Conservation (phyloP, 2,113 vertebrate species). For the Sander lucioperca region DNA sequence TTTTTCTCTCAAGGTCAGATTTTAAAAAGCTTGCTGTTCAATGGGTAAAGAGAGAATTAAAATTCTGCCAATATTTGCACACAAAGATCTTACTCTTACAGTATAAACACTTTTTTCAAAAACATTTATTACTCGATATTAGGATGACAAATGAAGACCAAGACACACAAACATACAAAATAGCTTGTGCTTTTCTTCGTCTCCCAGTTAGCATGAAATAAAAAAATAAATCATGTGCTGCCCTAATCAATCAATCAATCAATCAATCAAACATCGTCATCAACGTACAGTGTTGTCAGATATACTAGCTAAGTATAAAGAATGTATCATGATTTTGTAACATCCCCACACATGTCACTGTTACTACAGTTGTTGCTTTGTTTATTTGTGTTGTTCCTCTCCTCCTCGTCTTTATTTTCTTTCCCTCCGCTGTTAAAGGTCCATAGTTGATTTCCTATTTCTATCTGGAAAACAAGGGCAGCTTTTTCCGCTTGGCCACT, state of each 20-base stretch:
- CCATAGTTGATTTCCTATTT: conserved; percentile 73
- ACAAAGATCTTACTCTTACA: neutral
- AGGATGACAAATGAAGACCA: conserved; percentile 23
- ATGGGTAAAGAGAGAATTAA: too few relatives aligned
- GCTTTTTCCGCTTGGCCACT: conserved; percentile 72
- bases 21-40: too few relatives aligned
- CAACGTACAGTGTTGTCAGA: neutral
- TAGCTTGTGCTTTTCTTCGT: neutral
- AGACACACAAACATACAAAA: too few relatives aligned
- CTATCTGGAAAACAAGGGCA: conserved; percentile 75
- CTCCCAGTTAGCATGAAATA: neutral
- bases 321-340: conserved; percentile 26
- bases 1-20: too few relatives aligned
- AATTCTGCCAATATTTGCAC: too few relatives aligned
- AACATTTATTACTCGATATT: conserved; percentile 15
- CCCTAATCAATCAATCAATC: neutral
- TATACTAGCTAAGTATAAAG: neutral
- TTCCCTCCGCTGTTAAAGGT: conserved; percentile 61
- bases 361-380: conserved; percentile 66
- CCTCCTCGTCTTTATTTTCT: conserved; percentile 52
- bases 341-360: conserved; percentile 20
- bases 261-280: neutral
- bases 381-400: conserved; percentile 64
- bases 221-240: too few relatives aligned
- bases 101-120: neutral